A percentile compares a stretch with the other conserved stretches of the same genome.
These are phyloP conservation scores for Phocides pigmalion DNA, from an alignment of 1,140 invertebrate species.

Conservation along the genomic window DNA sequence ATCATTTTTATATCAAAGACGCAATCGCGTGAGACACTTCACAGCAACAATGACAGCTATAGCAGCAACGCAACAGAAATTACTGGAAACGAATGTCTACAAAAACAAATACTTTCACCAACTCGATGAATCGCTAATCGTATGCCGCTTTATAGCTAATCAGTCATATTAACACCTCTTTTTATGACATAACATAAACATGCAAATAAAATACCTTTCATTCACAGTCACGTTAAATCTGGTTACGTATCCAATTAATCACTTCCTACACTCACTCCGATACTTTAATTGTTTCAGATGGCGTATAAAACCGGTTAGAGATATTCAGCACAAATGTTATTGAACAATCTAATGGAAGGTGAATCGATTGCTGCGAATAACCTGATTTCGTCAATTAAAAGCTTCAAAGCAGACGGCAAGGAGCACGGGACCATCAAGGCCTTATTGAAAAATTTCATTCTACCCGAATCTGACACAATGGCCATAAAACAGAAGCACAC, in stretches of 20 bases:
- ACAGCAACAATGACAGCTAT: conserved; percentile 29
- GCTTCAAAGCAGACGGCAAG: conserved; percentile 59
- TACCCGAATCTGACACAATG: conserved; percentile 67
- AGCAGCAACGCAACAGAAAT: conserved; percentile 22
- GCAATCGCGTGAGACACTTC: conserved; percentile 39
- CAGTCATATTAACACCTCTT: conserved; percentile 28
- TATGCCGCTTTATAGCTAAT: conserved; percentile 22
- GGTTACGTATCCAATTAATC: conserved; percentile 37
- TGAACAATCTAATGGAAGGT: conserved; percentile 71
- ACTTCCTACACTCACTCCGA: conserved; percentile 37
- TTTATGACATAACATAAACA: conserved; percentile 34
- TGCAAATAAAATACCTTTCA: conserved; percentile 28
- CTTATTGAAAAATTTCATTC: conserved; percentile 68
- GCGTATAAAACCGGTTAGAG: conserved; percentile 68
- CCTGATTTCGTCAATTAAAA: conserved; percentile 66
- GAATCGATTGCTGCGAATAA: conserved; percentile 62
- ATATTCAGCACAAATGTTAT: conserved; percentile 68
- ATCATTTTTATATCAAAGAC: conserved; percentile 18
- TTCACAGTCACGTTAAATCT: conserved; percentile 24
- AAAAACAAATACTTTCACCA: conserved; percentile 36
- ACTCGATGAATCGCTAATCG: conserved; percentile 13
- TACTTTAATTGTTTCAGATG: conserved; percentile 73
- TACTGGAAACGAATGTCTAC: conserved; percentile 11
- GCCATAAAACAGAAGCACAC: conserved; percentile 73
- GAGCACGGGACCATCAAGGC: conserved; percentile 68